Evolutionary conservation across 2,113 vertebrate genomes (phyloP).

Genomic region (Anoplopoma fimbria): DNA sequence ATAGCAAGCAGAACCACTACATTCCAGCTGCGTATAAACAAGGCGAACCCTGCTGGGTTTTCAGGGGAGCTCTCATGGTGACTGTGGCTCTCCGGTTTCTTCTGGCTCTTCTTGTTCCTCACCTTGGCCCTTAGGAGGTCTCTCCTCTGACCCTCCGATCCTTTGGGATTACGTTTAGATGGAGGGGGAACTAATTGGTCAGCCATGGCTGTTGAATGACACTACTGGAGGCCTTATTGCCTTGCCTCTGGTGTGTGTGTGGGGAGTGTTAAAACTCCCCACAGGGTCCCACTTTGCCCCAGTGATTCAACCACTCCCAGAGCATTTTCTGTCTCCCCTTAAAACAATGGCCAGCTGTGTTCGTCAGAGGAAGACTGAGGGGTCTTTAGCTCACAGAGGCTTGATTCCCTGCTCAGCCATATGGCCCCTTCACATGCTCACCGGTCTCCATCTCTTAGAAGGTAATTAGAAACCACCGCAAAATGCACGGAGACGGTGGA

Average conservation of each 20-base stretch:
- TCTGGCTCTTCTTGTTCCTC: conserved; percentile 14
- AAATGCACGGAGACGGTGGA: conserved; percentile 48
- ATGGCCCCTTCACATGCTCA: conserved; percentile 56
- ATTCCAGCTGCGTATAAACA: conserved; percentile 65
- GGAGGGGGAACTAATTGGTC: conserved; percentile 59
- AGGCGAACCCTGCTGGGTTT: conserved; percentile 31
- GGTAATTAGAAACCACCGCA: conserved; percentile 69
- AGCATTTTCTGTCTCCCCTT: conserved; percentile 49
- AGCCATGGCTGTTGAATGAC: conserved; percentile 39
- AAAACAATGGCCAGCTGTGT: conserved; percentile 79
- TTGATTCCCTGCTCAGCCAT: conserved; percentile 62
- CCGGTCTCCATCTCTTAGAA: conserved; percentile 41
- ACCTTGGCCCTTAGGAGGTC: conserved; percentile 37
- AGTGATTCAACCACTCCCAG: conserved; percentile 75
- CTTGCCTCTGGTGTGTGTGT: conserved; percentile 29
- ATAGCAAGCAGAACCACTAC: conserved; percentile 67
- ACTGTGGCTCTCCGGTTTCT: conserved; percentile 37
- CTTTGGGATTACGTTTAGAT: conserved; percentile 48
- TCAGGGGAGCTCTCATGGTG: conserved; percentile 18
- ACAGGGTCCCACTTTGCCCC: conserved; percentile 46
- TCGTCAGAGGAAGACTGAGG: conserved; percentile 30
- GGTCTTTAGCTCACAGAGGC: conserved; percentile 35
- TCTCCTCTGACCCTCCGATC: conserved; percentile 37
- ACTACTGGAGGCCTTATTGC: conserved; percentile 13
- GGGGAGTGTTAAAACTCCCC: conserved; percentile 36